phyloP scores from a whole-genome alignment of 2,888 invertebrate species.

The Caenorhabditis afra region DNA sequence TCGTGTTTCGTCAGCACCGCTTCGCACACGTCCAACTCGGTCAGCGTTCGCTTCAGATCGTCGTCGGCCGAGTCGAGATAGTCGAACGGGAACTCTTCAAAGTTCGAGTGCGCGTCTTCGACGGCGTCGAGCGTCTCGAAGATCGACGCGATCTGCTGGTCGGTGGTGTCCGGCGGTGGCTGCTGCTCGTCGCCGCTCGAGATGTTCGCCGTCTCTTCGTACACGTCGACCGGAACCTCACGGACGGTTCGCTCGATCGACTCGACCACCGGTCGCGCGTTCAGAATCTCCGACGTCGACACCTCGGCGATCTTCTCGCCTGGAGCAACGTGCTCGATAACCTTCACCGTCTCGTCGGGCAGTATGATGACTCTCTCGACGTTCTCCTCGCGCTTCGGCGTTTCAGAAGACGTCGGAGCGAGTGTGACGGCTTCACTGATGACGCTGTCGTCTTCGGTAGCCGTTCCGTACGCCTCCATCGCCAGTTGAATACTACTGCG shows the following conservation, averaged over 20 bases:
- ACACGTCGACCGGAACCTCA: conserved; percentile 57
- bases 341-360: conserved; percentile 24
- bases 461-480: conserved; percentile 76
- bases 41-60: conserved; percentile 57
- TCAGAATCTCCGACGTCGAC: conserved; percentile 40
- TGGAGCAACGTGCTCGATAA: conserved; percentile 9
- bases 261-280: conserved; percentile 36
- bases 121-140: conserved; percentile 62
- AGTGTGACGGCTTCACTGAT: conserved; percentile 46
- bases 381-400: conserved; percentile 17
- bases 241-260: conserved; percentile 49
- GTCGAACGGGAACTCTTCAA: conserved; percentile 71
- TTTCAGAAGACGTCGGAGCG: not conserved
- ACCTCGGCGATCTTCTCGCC: conserved; percentile 33
- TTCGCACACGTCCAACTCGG: conserved; percentile 62
- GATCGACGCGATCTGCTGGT: conserved; percentile 43
- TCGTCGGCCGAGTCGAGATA: conserved; percentile 60
- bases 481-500: conserved; percentile 57
- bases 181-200: conserved; percentile 51
- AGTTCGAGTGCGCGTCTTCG: conserved; percentile 65
- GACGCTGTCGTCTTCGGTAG: conserved; percentile 62
- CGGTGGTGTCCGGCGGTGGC: conserved; percentile 21
- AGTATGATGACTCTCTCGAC: conserved; percentile 29
- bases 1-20: conserved; percentile 64
- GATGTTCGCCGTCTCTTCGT: conserved; percentile 59